Evolutionary conservation across 2,797 vertebrate species (phyloP), one percentile per base, ranked within the genome.

Genomic region (Acrocephalus scirpaceus): DNA sequence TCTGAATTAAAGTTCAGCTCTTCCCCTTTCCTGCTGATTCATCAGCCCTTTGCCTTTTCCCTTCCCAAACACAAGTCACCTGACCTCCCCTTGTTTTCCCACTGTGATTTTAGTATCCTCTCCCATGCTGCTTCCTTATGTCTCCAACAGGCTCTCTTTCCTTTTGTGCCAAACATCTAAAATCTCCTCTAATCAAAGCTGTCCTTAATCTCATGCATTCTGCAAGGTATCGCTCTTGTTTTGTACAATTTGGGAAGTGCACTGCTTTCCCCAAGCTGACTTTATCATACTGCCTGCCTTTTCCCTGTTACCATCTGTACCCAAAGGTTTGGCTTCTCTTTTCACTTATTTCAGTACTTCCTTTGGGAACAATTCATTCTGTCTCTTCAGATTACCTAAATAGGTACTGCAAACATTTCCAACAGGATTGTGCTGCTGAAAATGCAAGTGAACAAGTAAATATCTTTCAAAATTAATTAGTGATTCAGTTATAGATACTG

Each of bases 81-180:
- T 89, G 91, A 11, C 47, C 44, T 66, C 50, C 64, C 23, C 32
- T 42, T 89, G 58, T 56, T 87, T 88, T 76, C 95, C 86, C 42
- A 56, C 89, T 96, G 87, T 64, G 91, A 93, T 77, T 66, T 78
- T 29, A 2, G 70, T 14, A 92, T 94, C 86, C 95, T 95, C 91
- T 90, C 85, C 67, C 95, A 87, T 87, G 94, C 94, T 96, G 94
- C 5, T 15, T 88, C 93, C 92, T 96, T 93, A 86, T 94, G 92
- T 64, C 67, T 84, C 67, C 61, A 69, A 45, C 73, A 77, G 42
- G 48, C 34, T 77, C 45, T 22, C 23, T 48, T 67, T 34, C 30
- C 22, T 57, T 81, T 53, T 57, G 56, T 91, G 93, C 86, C 95
- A 97, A 87, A 89, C 51, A 64, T n/a, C 45, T 57, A 16, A 86